phyloP scores from a whole-genome alignment of 2,888 invertebrate genomes.

The Xanthia togata region DNA sequence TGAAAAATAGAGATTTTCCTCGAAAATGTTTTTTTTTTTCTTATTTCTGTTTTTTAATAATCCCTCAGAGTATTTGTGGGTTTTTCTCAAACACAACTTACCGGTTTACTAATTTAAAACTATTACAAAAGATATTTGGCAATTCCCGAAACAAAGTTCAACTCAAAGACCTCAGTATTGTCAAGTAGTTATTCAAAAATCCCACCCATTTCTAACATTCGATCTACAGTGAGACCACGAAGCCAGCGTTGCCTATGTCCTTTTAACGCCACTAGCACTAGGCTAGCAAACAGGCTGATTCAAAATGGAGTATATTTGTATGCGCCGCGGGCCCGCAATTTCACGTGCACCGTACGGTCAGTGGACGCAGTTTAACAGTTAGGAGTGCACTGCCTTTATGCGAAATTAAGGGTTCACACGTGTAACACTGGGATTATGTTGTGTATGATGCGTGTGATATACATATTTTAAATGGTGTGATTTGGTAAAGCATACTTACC shows the following conservation, averaged over 20 bases:
- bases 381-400: constrained; percentile 20
- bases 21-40: not conserved
- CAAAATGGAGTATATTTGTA: constrained; percentile 51
- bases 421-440: not conserved
- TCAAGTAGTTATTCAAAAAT: not conserved
- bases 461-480: not conserved
- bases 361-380: constrained; percentile 15
- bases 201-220: too few species aligned
- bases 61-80: not conserved
- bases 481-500: too few species aligned
- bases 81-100: not conserved
- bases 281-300: constrained; percentile 21
- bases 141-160: not conserved
- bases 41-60: not conserved
- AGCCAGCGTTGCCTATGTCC: not conserved
- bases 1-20: not conserved
- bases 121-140: too few species aligned
- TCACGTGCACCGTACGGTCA: constrained; percentile 36
- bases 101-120: not conserved
- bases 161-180: not conserved
- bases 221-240: not conserved
- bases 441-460: not conserved
- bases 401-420: constrained; percentile 21
- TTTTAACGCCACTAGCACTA: not conserved
- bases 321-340: constrained; percentile 38